Evolutionary conservation across 1,140 invertebrate genomes (phyloP), one percentile per base, ranked within the genome.

Genomic region (Magallana gigas): DNA sequence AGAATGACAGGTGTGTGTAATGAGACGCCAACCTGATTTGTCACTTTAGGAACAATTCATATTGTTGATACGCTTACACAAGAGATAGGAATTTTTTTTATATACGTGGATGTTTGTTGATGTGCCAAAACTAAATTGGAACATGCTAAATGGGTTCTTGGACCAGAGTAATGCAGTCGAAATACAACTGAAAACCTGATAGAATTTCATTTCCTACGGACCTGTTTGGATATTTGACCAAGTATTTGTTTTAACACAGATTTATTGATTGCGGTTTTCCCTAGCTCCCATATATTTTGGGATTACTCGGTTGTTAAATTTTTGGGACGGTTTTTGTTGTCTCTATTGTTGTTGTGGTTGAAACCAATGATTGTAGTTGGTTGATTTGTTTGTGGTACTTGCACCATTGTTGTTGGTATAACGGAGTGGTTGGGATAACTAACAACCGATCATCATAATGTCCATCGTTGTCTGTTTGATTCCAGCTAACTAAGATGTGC

Each of bases 121-220:
- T 48, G 36, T 48, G 36, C 36, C 36, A 48, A 48, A 48, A 48
- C 36, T 48, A 4, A 48, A 48, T 76, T 48, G 12, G 23, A 9
- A 23, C 11, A 29, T 76, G 48, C 68, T 76, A 76, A 36, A 12
- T 76, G 9, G 68, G 68, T 76, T 76, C 23, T 76, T 76, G 68
- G 68, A 29, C 68, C 7, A 29, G 68, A 76, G 23, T 76, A 76
- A 36, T 36, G 68, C 23, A 76, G 9, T 29, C 29, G 68, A 36
- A 76, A 76, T 76, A 8, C 68, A 9, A 36, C 1, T 36, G 23
- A 76, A 76, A 76, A 76, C 68, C 68, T 11, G 68, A 18, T 12
- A 76, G 23, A 36, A 29, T 5, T 36, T 29, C 29, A 29, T 76
- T 23, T 76, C 23, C 68, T 76, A 76, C 8, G 68, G 8, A 23